Evolutionary conservation across 2,113 vertebrate species (phyloP), one percentile per base, ranked within the genome.

Genomic region (Elachura formosa): DNA sequence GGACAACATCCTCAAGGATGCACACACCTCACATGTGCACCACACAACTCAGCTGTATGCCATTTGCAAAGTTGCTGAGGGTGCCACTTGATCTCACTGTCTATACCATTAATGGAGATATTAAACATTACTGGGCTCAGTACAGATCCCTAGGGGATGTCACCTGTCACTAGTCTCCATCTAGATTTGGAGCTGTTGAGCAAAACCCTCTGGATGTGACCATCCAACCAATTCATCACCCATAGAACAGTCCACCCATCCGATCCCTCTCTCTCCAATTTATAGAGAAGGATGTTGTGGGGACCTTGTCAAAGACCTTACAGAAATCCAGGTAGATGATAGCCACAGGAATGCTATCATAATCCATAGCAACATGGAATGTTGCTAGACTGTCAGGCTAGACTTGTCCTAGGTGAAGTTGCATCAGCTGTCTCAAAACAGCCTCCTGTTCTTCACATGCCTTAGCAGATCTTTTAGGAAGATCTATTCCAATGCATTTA

Each of bases 381-480:
- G 16, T 2, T 29, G 16, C 29, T n/a, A 5, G 41, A 15, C 18
- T 48, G 15, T 40, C 14, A 46, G 23, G 23, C 6, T 33, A 12
- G 40, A 12, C 18, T 63, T 54, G 28, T 46, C 49, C 49, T 55
- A n/a, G 29, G 29, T 74, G 59, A 64, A 64, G 21, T n/a, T 63
- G 25, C 28, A 6, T 10, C 40, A 49, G 19, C 5, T 64, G 29
- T 64, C 68, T 46, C 19, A 46, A 64, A 46, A n/a, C 7, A 7
- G 15, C 6, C 8, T 74, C 6, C 12, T 74, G 24, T 38, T 29
- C 29, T 28, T 46, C 19, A 29, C 0, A 0, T 40, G 19, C 12
- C 24, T 55, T 74, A 64, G 41, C 12, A 56, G 49, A 40, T 40
- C 19, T 16, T 64, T 38, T 15, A 40, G 49, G 24, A 64, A n/a